Evolutionary conservation across 2,113 vertebrate species (phyloP), one percentile per base, ranked within the genome.

Genomic region (Dipodomys stephensi): DNA sequence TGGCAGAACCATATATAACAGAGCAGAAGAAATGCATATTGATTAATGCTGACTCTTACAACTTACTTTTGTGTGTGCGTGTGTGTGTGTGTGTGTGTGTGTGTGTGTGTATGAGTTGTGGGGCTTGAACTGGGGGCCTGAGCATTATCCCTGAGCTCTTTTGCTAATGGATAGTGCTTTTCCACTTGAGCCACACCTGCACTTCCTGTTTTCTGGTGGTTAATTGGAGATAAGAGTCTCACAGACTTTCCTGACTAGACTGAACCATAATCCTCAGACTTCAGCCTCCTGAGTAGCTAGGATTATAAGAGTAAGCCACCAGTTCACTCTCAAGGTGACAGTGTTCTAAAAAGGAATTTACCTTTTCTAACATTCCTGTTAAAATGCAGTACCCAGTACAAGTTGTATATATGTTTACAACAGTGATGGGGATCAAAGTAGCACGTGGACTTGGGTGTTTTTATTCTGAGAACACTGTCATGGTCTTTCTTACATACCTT

Each of bases 321-420:
- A 49, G 49, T 49, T 49, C 49, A 62, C 18, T 82, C 27, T 57
- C 6, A 60, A 79, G 44, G 19, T 19, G 71, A 64, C 46, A 74
- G 53, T 57, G 77, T 83, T 91, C 93, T 91, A 83, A 82, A 32
- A 91, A 64, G 19, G 62, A 76, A 39, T 27, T 67, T 44, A 12
- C 53, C 22, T 91, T 77, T 94, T 46, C 53, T 72, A 76, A 53
- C 0, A n/a, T 5, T 53, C 78, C 78, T 65, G 32, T 65, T 89
- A 86, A 69, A 83, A 78, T 10, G 28, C 2, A 74, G 30, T 49
- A 64, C 7, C 28, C 1, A 25, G 64, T 88, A 78, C n/a, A 91
- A 68, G 53, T 57, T 57, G 81, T 10, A 18, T 13, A 62, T 49
- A 79, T 53, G 71, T 11, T 53, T 30, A 81, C 76, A 83, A 57